These are phyloP conservation scores for Caradrina kadenii DNA, from an alignment of 2,888 invertebrate genomes.

Conservation along the genomic window DNA sequence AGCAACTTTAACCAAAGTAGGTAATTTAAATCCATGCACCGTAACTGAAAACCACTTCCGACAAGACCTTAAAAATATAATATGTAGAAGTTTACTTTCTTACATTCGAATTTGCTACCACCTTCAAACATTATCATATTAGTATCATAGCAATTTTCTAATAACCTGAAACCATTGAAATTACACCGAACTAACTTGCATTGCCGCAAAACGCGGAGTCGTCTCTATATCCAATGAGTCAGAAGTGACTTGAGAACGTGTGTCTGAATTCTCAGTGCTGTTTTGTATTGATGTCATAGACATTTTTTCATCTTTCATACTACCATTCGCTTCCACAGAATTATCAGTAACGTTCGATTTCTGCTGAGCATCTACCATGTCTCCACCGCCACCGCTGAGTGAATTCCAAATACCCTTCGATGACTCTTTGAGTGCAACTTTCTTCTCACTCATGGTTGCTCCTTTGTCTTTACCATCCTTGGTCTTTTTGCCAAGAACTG, in stretches of 20 bases:
- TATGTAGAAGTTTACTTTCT: not conserved
- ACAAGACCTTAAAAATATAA: conserved; percentile 9
- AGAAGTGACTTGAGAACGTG: conserved; percentile 87
- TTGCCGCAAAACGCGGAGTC: conserved; percentile 88
- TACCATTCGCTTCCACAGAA: conserved; percentile 81
- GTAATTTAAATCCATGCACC: conserved; percentile 20
- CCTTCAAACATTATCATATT: conserved; percentile 30
- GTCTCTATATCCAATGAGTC: conserved; percentile 88
- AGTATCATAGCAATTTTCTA: conserved; percentile 13
- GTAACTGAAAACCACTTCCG: conserved; percentile 17
- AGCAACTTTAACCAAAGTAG: not conserved
- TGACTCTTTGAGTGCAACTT: conserved; percentile 84
- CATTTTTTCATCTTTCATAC: conserved; percentile 87
- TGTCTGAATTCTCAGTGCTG: conserved; percentile 85
- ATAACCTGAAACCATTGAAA: conserved; percentile 25
- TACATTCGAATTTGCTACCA: conserved; percentile 29
- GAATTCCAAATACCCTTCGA: conserved; percentile 87
- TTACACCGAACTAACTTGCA: conserved; percentile 92
- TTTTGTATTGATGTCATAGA: conserved; percentile 83
- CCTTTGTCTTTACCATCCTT: conserved; percentile 89
- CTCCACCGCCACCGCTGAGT: conserved; percentile 86
- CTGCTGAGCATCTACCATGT: conserved; percentile 86
- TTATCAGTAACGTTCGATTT: conserved; percentile 81
- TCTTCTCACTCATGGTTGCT: conserved; percentile 80
- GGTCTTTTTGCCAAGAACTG: conserved; percentile 92